Evolutionary conservation across 2,797 vertebrate genomes (phyloP), one percentile per base, ranked within the genome.

Genomic region (Syngnathus rostellatus): DNA sequence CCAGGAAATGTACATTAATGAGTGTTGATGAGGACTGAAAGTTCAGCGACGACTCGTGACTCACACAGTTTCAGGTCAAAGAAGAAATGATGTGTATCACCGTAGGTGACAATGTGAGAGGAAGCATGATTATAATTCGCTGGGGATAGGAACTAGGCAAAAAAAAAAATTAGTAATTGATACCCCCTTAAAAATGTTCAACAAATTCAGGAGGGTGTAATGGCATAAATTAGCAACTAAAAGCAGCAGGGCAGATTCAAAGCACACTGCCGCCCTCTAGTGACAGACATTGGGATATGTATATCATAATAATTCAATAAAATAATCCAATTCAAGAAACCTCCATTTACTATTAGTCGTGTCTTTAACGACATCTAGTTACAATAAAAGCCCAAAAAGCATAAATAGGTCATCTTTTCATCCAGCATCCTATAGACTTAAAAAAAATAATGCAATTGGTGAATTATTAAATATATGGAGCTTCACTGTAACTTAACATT

Each of bases 201-300:
- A 46, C 45, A 16, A 41, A 7, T 46, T 14, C 6, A 46, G 5
- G 45, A 46, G 14, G 45, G 12, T 14, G 12, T 17, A 5, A 16
- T 46, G 45, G 1, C 45, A 9, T 41, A 7, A 41, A 41, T 41
- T 41, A 7, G 40, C 40, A 41, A 9, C 40, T 9, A 7, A 8
- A 41, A 41, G 7, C 2, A 10, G 51, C 53, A 25, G 5, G 23
- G 9, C 1, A 63, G n/a, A 69, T 67, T 63, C 10, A 65, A 70
- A 85, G 83, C 72, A 55, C 78, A 37, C 2, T 23, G n/a, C 41
- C 83, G 86, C 85, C 83, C 79, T 69, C 86, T 84, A n/a, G 71
- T 88, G 85, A 82, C 41, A 46, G 46, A 53, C 0, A 31, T 78
- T 77, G 46, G 68, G 72, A 25, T 58, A 76, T 0, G 85, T 31